Percentiles rank a stretch among this genome's conserved stretches.
These are phyloP conservation scores for Paragorgia papillata DNA, from an alignment of 92 coral and sea anemone species.

Conservation along the genomic window DNA sequence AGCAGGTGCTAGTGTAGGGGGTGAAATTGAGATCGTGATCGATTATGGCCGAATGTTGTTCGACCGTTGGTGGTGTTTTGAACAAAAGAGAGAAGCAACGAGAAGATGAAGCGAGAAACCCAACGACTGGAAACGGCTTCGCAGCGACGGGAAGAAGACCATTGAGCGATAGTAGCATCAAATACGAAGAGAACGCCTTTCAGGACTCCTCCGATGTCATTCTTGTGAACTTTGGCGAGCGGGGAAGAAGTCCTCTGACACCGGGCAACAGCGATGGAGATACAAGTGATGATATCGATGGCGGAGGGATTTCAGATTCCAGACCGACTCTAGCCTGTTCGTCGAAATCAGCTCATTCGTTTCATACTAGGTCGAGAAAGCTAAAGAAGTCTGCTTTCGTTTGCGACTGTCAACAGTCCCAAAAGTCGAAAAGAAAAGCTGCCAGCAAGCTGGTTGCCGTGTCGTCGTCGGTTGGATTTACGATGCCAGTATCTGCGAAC, in stretches of 20 bases:
- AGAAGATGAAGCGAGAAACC: constrained; percentile 1
- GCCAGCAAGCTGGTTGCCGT: constrained; percentile 12
- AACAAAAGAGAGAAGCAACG: not conserved
- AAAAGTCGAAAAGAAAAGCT: constrained; percentile 28
- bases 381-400: constrained; percentile 4
- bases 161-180: constrained; percentile 37
- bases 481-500: not conserved
- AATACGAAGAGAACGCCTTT: constrained; percentile 44
- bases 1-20: not conserved
- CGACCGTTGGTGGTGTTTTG: constrained; percentile 1
- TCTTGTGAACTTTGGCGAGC: constrained; percentile 30
- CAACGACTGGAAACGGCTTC: not conserved
- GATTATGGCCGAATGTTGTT: constrained; percentile 32
- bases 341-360: not conserved
- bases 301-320: not conserved
- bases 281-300: constrained; percentile 29
- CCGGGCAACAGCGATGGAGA: constrained; percentile 24
- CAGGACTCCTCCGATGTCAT: constrained; percentile 40
- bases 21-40: not conserved
- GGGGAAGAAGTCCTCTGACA: constrained; percentile 20
- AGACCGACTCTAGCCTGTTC: not conserved
- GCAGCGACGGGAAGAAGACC: constrained; percentile 18
- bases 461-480: not conserved
- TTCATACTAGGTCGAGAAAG: constrained; percentile 9
- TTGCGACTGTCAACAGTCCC: constrained; percentile 39